Evolutionary conservation across 2,797 vertebrate species (phyloP).

Genomic region (Galaxias olidus): DNA sequence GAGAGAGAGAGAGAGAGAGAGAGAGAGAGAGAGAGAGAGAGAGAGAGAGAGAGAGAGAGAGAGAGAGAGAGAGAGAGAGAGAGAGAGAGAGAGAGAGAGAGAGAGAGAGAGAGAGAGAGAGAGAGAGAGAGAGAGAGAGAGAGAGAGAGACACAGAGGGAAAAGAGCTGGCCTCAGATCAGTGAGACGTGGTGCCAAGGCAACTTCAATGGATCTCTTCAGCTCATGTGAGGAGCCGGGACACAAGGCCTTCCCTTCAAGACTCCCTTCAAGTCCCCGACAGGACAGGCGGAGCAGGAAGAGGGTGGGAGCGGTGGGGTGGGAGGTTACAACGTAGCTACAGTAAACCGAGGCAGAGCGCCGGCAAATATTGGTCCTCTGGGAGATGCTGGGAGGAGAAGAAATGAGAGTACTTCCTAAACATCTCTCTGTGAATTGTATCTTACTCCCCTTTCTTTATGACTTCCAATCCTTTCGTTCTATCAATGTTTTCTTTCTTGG

Average conservation of each 20-base stretch:
- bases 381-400: background rate
- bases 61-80: conserved; percentile 9
- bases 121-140: background rate
- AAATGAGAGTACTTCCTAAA: background rate
- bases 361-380: background rate
- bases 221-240: conserved; percentile 71
- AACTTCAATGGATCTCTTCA: conserved; percentile 86
- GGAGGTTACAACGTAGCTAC: conserved; percentile 16
- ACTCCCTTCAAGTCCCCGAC: background rate
- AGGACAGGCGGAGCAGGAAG: background rate
- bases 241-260: conserved; percentile 42
- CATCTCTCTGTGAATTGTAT: background rate
- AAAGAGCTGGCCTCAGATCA: conserved; percentile 82
- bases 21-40: conserved; percentile 11
- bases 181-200: conserved; percentile 75
- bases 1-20: background rate
- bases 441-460: no score
- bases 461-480: no score
- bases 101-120: conserved; percentile 3
- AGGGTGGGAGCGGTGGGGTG: conserved; percentile 7
- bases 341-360: conserved; percentile 12
- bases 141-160: conserved; percentile 47
- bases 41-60: conserved; percentile 18
- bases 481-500: no score
- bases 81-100: conserved; percentile 1